Percentiles rank a stretch among this genome's conserved stretches.
Conservation (phyloP, 2,113 vertebrate genomes). For the Pandion haliaetus region DNA sequence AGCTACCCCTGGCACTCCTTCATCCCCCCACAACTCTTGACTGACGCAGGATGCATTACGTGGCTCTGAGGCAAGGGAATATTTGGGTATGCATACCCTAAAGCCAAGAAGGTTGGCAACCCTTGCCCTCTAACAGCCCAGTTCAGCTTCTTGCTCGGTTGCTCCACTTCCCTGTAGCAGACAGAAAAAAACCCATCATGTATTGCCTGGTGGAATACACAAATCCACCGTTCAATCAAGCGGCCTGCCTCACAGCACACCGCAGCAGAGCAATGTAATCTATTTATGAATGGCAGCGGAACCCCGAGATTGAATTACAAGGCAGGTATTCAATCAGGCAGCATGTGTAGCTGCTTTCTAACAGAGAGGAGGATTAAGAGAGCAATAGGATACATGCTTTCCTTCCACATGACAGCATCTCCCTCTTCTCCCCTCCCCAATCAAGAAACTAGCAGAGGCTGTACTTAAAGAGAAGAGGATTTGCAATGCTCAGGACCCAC, state of each 20-base stretch:
- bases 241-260: not conserved
- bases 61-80: not conserved
- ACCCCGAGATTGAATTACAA: constrained; percentile 52
- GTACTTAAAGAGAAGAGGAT: constrained; percentile 25
- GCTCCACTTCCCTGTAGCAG: not conserved
- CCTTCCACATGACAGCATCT: constrained; percentile 45
- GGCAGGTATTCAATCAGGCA: constrained; percentile 60
- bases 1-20: not conserved
- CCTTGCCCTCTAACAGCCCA: not conserved
- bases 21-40: not conserved
- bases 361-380: constrained; percentile 21
- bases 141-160: not conserved
- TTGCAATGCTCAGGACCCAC: not conserved
- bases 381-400: not conserved
- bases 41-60: fast-evolving
- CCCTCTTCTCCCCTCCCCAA: not conserved
- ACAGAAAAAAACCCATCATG: not conserved
- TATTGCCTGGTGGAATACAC: not conserved
- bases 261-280: not conserved
- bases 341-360: constrained; percentile 32
- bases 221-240: not conserved
- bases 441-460: not conserved
- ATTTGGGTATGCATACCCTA: not conserved
- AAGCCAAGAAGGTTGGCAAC: not conserved
- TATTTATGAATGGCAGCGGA: constrained; percentile 44